Base-by-base conservation (phyloP, 2,888 invertebrate species). In the Pristionchus exspectatus region DNA sequence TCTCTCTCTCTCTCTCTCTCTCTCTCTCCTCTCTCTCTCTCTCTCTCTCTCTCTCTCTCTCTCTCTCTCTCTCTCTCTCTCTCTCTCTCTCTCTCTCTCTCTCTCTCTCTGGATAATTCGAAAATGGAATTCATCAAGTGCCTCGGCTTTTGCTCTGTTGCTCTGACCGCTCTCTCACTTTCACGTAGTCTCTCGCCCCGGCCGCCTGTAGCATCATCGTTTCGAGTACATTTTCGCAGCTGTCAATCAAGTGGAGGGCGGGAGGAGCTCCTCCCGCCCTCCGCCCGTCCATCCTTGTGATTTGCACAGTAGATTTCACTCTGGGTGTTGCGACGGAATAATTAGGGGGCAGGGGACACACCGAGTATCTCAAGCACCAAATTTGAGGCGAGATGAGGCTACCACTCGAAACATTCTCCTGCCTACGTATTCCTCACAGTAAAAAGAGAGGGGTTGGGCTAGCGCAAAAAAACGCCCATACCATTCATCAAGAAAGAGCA, bases 151-250 rank as follows among this genome's bases (percentile, higher is more conserved):
- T 27, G 14, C 56, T 50, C 21, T 18, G 24, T 50, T 84, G 27
- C 54, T 56, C 38, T 38, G 77, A 0, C 10, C 59, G 3, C 84
- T 85, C 84, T 59, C 84, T 85, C 50, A 44, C 0, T 81, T 54
- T 54, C 50, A 0, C 81, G 54, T 54, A 18, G 16, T 81, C n/a
- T 81, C 81, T 81, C 81, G 27, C 10, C n/a, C 14, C n/a, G 0
- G 10, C 9, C 81, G 1, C 81, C 81, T 81, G 81, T 81, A 81
- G 81, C 81, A 44, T 54, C 81, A 50, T 38, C 24, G 74, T 38
- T 54, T 54, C 44, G 50, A 50, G 50, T 54, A 81, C 81, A 81
- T 81, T 81, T 81, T 81, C 81, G 81, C 81, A 81, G 81, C 81
- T 81, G 81, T 81, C 81, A 81, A 54, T 81, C 81, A 81, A 81